These are phyloP conservation scores for Spheniscus mendiculus DNA, from an alignment of 2,113 vertebrate genomes.

Conservation along the genomic window DNA sequence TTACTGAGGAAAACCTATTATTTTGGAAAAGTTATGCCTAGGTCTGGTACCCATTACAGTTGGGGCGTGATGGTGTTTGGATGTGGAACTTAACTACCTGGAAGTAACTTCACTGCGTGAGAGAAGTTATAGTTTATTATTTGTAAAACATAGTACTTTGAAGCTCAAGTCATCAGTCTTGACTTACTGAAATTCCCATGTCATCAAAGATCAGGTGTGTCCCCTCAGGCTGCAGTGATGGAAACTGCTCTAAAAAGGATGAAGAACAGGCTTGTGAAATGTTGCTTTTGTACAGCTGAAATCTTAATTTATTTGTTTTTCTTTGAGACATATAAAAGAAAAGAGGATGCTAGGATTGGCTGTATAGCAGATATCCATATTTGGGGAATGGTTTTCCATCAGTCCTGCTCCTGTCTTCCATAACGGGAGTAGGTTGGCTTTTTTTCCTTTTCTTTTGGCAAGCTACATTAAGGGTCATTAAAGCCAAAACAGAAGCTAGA, in stretches of 20 bases:
- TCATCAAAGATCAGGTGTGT: not conserved
- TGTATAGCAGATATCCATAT: not conserved
- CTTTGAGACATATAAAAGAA: not conserved
- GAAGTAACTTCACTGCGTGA: not conserved
- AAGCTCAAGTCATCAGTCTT: not conserved
- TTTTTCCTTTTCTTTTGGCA: not conserved
- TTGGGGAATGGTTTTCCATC: not conserved
- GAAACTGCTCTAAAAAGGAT: not conserved
- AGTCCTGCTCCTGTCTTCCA: not conserved
- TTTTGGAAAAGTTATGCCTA: not conserved
- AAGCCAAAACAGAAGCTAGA: not conserved
- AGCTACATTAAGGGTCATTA: not conserved
- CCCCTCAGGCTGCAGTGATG: not conserved
- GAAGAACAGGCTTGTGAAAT: not conserved
- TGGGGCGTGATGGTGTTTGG: not conserved
- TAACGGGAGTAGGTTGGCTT: not conserved
- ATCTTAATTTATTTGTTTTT: not conserved
- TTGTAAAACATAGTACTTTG: not conserved
- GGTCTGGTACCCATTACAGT: not conserved
- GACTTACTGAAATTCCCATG: not conserved
- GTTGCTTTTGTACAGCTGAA: not conserved
- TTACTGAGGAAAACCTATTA: not conserved
- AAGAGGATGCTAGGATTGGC: not conserved
- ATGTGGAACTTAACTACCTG: not conserved
- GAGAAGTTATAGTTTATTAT: not conserved